Conservation (phyloP, 2,888 invertebrate genomes). For the Fabriciana adippe region DNA sequence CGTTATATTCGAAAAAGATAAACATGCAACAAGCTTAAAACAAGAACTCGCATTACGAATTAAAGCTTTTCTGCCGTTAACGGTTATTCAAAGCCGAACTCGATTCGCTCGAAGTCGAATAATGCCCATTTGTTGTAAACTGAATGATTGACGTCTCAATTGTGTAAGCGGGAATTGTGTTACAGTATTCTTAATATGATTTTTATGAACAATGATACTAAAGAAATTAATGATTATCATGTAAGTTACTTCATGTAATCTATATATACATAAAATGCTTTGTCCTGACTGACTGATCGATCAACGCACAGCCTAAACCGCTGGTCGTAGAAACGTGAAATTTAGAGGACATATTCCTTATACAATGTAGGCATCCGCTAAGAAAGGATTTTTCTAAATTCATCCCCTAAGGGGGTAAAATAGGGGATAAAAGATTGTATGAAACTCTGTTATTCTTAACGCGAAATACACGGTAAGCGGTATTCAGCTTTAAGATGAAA, state of each 20-base stretch:
- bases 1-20: constrained; percentile 8
- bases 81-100: constrained; percentile 29
- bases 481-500: no score
- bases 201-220: constrained; percentile 2
- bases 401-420: no score
- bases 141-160: constrained; percentile 25
- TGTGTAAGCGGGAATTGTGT: constrained; percentile 13
- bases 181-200: constrained; percentile 6
- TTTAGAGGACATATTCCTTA: no score
- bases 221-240: background rate
- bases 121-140: constrained; percentile 25
- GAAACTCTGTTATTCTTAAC: no score
- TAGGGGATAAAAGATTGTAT: no score
- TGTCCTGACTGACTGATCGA: no score
- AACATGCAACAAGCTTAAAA: constrained; percentile 1
- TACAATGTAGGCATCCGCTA: no score
- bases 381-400: no score
- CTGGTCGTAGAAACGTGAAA: no score
- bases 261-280: no score
- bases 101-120: constrained; percentile 26
- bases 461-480: no score
- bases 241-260: background rate
- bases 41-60: constrained; percentile 18
- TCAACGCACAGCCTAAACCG: no score
- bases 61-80: constrained; percentile 32